Evolutionary conservation across 1,140 invertebrate species (phyloP), one percentile per base, ranked within the genome.

Genomic region (Drosophila virilis): DNA sequence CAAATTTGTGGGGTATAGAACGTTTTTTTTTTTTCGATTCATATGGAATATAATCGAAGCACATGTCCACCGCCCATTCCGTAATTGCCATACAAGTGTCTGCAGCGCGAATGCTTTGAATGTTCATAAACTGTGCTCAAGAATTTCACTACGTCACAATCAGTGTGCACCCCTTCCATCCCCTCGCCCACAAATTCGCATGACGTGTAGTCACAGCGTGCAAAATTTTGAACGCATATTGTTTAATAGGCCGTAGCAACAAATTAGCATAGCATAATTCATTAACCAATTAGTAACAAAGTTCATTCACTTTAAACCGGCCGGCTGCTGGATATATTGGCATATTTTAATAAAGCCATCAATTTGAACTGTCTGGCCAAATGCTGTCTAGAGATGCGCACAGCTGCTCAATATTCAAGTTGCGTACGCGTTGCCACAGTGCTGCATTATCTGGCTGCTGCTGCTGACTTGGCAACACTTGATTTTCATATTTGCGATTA

Each of bases 261-360:
- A 40, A 71, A 75, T 75, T 58, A 73, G 57, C 54, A 45, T 64
- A 67, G 35, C 37, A 65, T 65, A 46, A 46, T 59, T 55, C 59
- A 65, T 65, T 65, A 60, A 57, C 15, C 43, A 62, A 40, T 64
- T 22, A 32, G 28, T 12, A 61, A 64, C 54, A 79, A 77, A 77
- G 77, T 79, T 79, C 70, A 69, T 77, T 79, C 48, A 78, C 74
- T 32, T 67, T 28, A 6, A 45, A 38, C 45, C 67, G 45, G 58
- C 38, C 17, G 54, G 43, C 33, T 40, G 40, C 51, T 0, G 9
- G 17, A 17, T 1, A 43, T 37, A 68, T 68, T 74, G n/a, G 17
- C 2, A 13, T 42, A 13, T 42, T 15, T 45, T 28, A 48, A 17
- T 9, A 28, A 48, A 12, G 28, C 6, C 17, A 22, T 48, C 8